Conservation (phyloP, 2,888 invertebrate species). For the Plebejus melissa region DNA sequence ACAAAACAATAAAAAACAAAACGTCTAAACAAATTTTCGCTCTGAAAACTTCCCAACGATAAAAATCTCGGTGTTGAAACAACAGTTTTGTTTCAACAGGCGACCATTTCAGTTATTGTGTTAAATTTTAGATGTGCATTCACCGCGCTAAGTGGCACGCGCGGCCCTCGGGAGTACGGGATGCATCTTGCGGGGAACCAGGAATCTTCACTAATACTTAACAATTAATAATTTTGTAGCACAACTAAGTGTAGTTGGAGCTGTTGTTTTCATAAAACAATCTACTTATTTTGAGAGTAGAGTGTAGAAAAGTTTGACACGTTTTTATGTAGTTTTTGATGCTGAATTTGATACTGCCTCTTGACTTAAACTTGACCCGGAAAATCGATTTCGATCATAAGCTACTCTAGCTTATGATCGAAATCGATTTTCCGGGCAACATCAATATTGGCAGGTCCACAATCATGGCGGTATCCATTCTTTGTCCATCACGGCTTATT, state of each 20-base stretch:
- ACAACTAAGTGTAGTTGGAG: constrained; percentile 41
- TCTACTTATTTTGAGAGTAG: not conserved
- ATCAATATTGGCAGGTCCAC: no score
- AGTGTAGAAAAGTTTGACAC: not conserved
- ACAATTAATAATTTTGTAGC: constrained; percentile 64
- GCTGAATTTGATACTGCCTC: no score
- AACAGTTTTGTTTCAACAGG: constrained; percentile 27
- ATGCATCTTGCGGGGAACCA: constrained; percentile 68
- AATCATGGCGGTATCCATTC: no score
- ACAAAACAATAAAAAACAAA: not conserved
- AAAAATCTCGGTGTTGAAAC: constrained; percentile 19
- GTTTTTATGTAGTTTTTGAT: not conserved
- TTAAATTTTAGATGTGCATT: constrained; percentile 51
- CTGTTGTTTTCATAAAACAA: not conserved
- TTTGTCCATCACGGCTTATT: no score
- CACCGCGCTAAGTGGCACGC: constrained; percentile 72
- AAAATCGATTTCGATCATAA: no score
- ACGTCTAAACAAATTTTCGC: not conserved
- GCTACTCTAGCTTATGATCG: no score
- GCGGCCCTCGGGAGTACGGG: constrained; percentile 63
- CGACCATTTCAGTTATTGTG: constrained; percentile 40
- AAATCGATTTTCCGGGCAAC: no score
- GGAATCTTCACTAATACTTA: constrained; percentile 61
- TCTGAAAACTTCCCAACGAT: not conserved
- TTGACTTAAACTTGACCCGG: no score